A percentile compares a stretch with the other conserved stretches of the same genome.
phyloP scores from a whole-genome alignment of 2,888 invertebrate species.

The Drosophila koepferae region DNA sequence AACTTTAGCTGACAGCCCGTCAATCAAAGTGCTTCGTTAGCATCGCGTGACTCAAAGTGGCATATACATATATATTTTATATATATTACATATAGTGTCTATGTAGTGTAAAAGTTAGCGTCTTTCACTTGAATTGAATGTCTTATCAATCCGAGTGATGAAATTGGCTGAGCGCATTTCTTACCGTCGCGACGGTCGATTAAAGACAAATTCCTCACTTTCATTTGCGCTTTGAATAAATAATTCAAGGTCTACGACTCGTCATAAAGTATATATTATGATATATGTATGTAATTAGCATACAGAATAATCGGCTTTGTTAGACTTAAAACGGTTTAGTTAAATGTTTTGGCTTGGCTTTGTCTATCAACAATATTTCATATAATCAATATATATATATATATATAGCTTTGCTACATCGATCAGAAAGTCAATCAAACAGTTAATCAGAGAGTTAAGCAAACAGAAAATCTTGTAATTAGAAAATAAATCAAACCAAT shows the following conservation, averaged over 20 bases:
- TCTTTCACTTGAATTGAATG: conserved; percentile 6
- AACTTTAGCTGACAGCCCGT: conserved; percentile 67
- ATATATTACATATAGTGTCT: not conserved
- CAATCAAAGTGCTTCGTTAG: conserved; percentile 72
- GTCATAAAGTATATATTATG: conserved; percentile 37
- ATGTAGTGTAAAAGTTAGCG: not conserved
- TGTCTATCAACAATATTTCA: not conserved
- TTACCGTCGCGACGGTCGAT: not conserved
- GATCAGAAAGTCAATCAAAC: not conserved
- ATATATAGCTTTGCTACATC: not conserved
- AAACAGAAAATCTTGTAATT: not conserved
- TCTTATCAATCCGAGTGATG: conserved; percentile 25
- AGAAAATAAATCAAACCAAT: not conserved
- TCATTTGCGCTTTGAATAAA: not conserved
- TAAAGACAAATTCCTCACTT: not conserved
- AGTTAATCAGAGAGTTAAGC: not conserved
- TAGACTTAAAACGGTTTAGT: not conserved
- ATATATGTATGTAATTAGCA: not conserved
- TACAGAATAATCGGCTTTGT: not conserved
- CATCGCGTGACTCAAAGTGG: conserved; percentile 65
- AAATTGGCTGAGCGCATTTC: conserved; percentile 17
- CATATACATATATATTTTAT: not conserved
- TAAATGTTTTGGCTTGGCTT: not conserved
- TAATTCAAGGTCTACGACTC: conserved; percentile 44
- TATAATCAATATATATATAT: no score